phyloP scores from a whole-genome alignment of 1,140 invertebrate species.

The Bombus superbus region DNA sequence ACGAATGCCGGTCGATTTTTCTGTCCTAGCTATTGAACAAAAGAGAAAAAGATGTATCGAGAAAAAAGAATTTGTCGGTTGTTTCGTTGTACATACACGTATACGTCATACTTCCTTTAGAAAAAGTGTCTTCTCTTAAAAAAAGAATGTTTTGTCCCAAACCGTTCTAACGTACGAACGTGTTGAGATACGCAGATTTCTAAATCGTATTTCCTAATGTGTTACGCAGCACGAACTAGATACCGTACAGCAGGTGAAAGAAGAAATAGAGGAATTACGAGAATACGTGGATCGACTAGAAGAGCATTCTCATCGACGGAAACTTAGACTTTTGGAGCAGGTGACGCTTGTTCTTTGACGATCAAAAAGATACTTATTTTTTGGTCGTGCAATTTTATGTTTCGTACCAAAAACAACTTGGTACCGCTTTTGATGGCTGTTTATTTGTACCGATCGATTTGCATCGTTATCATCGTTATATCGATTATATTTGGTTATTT shows the following conservation, averaged over 20 bases:
- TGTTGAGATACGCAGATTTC: not conserved
- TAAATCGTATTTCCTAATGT: conserved; percentile 45
- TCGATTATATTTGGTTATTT: conserved; percentile 20
- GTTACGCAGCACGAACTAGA: conserved; percentile 89
- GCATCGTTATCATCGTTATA: conserved; percentile 4
- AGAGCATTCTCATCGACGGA: conserved; percentile 93
- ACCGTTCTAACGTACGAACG: not conserved
- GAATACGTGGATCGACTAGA: conserved; percentile 95
- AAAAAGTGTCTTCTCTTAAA: not conserved
- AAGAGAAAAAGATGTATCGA: not conserved
- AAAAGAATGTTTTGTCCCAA: not conserved
- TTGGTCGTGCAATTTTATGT: conserved; percentile 28
- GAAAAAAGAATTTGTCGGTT: not conserved
- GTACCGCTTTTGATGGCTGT: conserved; percentile 17
- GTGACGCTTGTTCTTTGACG: conserved; percentile 80
- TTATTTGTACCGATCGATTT: conserved; percentile 8
- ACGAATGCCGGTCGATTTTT: not conserved
- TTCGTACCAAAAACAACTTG: not conserved
- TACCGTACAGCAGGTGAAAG: conserved; percentile 95
- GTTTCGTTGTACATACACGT: not conserved
- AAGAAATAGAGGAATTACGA: conserved; percentile 95
- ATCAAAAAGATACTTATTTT: conserved; percentile 3
- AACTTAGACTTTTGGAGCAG: conserved; percentile 94
- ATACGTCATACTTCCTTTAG: not conserved
- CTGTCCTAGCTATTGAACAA: not conserved